phyloP scores from a whole-genome alignment of 2,113 vertebrate species.

The Salvelinus sp. region DNA sequence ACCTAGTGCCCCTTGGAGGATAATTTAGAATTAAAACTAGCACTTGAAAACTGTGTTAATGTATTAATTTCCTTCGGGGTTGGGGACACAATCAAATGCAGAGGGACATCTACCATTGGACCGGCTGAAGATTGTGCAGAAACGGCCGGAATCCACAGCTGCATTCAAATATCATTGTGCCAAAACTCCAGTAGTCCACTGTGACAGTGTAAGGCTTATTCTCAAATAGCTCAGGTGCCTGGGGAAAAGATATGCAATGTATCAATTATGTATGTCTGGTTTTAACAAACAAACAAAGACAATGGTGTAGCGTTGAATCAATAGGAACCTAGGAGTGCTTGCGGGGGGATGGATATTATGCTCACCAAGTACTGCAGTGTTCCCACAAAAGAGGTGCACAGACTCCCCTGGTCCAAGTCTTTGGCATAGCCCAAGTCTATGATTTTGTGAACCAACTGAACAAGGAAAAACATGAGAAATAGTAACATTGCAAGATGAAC shows the following conservation, averaged over 20 bases:
- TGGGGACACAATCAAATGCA: not conserved
- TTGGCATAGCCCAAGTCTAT: slow-evolving; percentile 98
- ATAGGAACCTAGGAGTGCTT: too few species aligned
- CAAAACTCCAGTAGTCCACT: slow-evolving; percentile 99
- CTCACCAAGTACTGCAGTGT: slow-evolving; percentile 96
- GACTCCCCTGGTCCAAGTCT: slow-evolving; percentile 96
- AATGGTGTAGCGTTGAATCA: not conserved
- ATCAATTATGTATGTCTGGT: not conserved
- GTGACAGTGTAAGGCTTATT: slow-evolving; percentile 92
- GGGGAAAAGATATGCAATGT: slow-evolving; percentile 27
- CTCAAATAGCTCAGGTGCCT: slow-evolving; percentile 98
- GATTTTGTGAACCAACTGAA: slow-evolving; percentile 90
- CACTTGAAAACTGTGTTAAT: not conserved
- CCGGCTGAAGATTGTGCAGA: slow-evolving; percentile 93
- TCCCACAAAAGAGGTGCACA: slow-evolving; percentile 97
- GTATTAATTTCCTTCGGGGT: not conserved
- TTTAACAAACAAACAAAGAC: not conserved
- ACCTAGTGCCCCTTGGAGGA: not conserved
- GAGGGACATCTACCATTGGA: slow-evolving; percentile 84
- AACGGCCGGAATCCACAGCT: slow-evolving; percentile 95
- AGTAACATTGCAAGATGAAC: too few species aligned
- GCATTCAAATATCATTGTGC: slow-evolving; percentile 96
- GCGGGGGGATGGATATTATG: not conserved
- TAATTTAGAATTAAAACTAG: not conserved
- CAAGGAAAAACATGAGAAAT: not conserved